Evolutionary conservation across 2,888 invertebrate species (phyloP), one percentile per base, ranked within the genome.

Genomic region (Brachypterus glaber): DNA sequence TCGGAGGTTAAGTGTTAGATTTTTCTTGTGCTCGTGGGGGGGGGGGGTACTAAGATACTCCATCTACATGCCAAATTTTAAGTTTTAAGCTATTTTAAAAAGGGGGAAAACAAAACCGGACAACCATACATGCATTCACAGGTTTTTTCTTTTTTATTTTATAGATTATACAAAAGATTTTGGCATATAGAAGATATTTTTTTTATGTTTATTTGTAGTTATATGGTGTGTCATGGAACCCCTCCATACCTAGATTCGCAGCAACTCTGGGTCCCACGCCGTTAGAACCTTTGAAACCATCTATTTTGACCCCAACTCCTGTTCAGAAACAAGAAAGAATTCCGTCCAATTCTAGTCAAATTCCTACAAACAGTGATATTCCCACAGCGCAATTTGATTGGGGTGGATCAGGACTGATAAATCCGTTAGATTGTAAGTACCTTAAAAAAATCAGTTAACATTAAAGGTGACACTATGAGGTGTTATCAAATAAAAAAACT

Each of bases 161-260:
- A n/a, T n/a, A n/a, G n/a, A n/a, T n/a, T n/a, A n/a, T n/a, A n/a
- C n/a, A n/a, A n/a, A n/a, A n/a, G n/a, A n/a, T n/a, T n/a, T n/a
- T n/a, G n/a, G n/a, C n/a, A n/a, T n/a, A n/a, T n/a, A n/a, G n/a
- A n/a, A n/a, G n/a, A n/a, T n/a, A n/a, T n/a, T n/a, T n/a, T n/a
- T n/a, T n/a, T n/a, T n/a, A 21, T 21, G 30, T 11, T 21, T 43
- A 48, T 52, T 71, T 70, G 46, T 59, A 88, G 87, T 67, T 88
- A 45, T 84, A 81, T 68, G 86, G 85, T 33, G 80, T 84, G 35
- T 78, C 83, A 59, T 86, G 87, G 84, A 84, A 82, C 62, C 73
- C 72, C 55, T 73, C 77, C 38, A 79, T 87, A 72, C 91, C 91
- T 31, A 78, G 79, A 63, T 91, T 84, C 70, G 90, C 90, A 26